Base-by-base conservation (phyloP, 2,888 invertebrate species). In the Lysandra bellargus region DNA sequence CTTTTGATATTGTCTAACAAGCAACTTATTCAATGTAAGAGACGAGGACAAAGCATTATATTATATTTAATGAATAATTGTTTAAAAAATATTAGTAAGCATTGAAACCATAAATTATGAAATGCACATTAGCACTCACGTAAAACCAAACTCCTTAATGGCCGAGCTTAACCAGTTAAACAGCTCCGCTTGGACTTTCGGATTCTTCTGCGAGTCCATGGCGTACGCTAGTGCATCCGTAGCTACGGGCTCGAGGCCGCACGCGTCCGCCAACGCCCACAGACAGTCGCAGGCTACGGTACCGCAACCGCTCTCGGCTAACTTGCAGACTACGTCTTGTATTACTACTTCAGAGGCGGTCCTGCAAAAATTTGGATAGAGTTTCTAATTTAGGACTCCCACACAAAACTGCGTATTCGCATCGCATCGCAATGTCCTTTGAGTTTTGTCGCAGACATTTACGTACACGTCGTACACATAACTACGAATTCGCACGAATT, bases 121-220 rank as follows among this genome's bases (percentile, higher is more conserved):
- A 14, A 3, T 53, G 53, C 53, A 4, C 17, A 57, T 17, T 3
- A 57, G 4, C 57, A 95, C 96, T 96, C 89, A 97, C 97, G 95
- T 95, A 86, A 98, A 97, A 2, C 99, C 98, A 94, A 98, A 99
- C 87, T 98, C 98, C 85, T 96, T 96, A 5, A 99, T 95, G 0
- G 98, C 97, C 69, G 91, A 95, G 1, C 96, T 93, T 81, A 98
- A 95, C 98, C 98, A 99, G 80, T 95, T 95, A 79, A 98, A 95
- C 80, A 97, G 95, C 89, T 98, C 98, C 0, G 97, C 96, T 86
- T 98, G 98, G 69, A 98, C 98, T 91, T 98, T 98, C 0, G 98
- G 98, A 87, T 97, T 98, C 91, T 98, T 98, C 89, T 98, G 98
- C 12, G 93, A 93, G 84, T 96, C 96, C 90, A 98, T 97, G 0